Evolutionary conservation across 2,113 vertebrate species (phyloP).

Genomic region (Albula glossodonta): DNA sequence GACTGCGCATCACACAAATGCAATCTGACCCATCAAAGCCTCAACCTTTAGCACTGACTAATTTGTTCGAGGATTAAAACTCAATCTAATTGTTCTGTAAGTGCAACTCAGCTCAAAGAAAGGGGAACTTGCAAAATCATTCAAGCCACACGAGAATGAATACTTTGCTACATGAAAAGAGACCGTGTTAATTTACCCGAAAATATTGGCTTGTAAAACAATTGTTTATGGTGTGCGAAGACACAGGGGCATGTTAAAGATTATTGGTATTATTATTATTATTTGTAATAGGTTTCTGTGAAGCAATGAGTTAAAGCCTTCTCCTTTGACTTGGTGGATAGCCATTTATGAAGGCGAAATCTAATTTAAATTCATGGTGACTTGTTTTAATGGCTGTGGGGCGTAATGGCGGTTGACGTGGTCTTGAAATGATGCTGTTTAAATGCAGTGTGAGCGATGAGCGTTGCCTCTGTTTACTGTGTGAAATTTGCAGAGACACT

Average conservation of each 20-base stretch:
- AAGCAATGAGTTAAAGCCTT: neutral
- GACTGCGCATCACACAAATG: neutral
- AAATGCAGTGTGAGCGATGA: constrained; percentile 46
- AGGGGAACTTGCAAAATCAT: neutral
- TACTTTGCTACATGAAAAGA: constrained; percentile 7
- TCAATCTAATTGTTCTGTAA: neutral
- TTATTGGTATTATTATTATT: neutral
- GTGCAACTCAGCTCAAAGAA: neutral
- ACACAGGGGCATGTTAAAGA: neutral
- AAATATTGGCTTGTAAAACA: constrained; percentile 17
- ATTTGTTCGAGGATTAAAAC: constrained; percentile 17
- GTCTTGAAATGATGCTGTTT: constrained; percentile 55
- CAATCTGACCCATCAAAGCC: neutral
- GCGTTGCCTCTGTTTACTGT: constrained; percentile 40
- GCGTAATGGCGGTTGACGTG: constrained; percentile 31
- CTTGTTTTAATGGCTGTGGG: constrained; percentile 28
- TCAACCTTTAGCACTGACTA: neutral
- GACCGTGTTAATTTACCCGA: constrained; percentile 17
- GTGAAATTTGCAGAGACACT: constrained; percentile 35
- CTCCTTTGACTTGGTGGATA: neutral
- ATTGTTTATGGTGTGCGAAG: constrained; percentile 16
- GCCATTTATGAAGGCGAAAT: neutral
- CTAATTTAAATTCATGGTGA: constrained; percentile 40
- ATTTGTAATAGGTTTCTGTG: neutral
- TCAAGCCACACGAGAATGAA: neutral